These are phyloP conservation scores for Protosalanx chinensis DNA, from an alignment of 2,797 vertebrate genomes.

Conservation along the genomic window DNA sequence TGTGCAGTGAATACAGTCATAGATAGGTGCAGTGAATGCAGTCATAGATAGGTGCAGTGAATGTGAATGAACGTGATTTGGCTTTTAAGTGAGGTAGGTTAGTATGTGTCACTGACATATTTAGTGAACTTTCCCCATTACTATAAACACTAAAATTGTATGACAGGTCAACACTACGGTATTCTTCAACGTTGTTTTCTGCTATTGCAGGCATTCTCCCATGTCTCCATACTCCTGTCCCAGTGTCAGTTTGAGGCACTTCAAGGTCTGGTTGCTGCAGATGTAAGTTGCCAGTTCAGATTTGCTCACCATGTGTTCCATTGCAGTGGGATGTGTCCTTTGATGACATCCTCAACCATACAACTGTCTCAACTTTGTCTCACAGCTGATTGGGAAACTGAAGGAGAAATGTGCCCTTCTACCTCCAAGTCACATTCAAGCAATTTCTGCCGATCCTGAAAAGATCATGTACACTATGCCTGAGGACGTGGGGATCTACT, in stretches of 20 bases:
- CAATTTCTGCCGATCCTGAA: conserved; percentile 81
- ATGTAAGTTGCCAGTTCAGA: conserved; percentile 72
- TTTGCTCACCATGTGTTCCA: too few relatives aligned
- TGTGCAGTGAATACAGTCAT: too few relatives aligned
- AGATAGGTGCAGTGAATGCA: too few relatives aligned
- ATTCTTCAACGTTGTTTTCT: not conserved
- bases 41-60: too few relatives aligned
- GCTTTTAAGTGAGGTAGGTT: too few relatives aligned
- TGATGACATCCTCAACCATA: not conserved
- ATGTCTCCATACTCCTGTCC: conserved; percentile 87
- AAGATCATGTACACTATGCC: conserved; percentile 83
- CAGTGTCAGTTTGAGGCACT: conserved; percentile 84
- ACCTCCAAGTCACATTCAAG: conserved; percentile 76
- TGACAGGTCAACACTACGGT: too few relatives aligned
- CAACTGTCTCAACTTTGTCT: not conserved
- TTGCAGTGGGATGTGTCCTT: not conserved
- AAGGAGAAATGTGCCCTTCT: conserved; percentile 81
- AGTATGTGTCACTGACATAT: too few relatives aligned
- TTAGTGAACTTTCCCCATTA: too few relatives aligned
- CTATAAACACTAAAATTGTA: too few relatives aligned
- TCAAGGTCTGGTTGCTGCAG: conserved; percentile 86
- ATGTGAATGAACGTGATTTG: too few relatives aligned
- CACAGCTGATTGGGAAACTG: conserved; percentile 81
- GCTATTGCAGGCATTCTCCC: conserved; percentile 81
- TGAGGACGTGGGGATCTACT: conserved; percentile 87